Evolutionary conservation across 1,140 invertebrate genomes (phyloP).

Genomic region (Cydia pomonella): DNA sequence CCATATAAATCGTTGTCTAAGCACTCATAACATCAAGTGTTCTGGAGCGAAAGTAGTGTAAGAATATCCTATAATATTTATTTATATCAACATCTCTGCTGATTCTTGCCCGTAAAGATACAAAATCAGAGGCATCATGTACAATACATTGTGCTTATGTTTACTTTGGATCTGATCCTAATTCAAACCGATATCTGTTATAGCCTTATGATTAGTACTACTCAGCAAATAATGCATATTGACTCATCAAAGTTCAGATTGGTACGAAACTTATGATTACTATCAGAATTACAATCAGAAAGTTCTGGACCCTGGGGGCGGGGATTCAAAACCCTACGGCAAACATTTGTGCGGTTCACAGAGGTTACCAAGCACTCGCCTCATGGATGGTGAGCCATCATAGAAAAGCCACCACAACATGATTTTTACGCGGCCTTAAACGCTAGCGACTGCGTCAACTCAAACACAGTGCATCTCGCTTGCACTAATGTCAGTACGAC

Average conservation of each 20-base stretch:
- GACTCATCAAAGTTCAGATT: conserved; percentile 35
- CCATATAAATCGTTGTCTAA: too few species aligned
- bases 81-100: background rate
- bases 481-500: too few species aligned
- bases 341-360: background rate
- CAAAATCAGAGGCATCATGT: too few species aligned
- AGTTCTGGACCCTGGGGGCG: conserved; percentile 33
- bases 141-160: background rate
- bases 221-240: conserved; percentile 37
- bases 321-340: background rate
- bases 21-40: too few species aligned
- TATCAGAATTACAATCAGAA: conserved; percentile 38
- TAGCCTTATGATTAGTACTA: background rate
- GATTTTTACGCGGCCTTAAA: too few species aligned
- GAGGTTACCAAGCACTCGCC: background rate
- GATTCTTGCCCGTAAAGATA: background rate
- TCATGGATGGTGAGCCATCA: background rate
- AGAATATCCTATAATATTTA: too few species aligned
- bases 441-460: too few species aligned
- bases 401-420: too few species aligned
- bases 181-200: background rate
- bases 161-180: background rate
- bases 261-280: conserved; percentile 35
- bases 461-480: too few species aligned
- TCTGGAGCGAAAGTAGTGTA: too few species aligned